A percentile compares a stretch with the other conserved stretches of the same genome.
These are phyloP conservation scores for Syndactyla subalaris DNA, from an alignment of 2,797 vertebrate genomes.

Conservation along the genomic window DNA sequence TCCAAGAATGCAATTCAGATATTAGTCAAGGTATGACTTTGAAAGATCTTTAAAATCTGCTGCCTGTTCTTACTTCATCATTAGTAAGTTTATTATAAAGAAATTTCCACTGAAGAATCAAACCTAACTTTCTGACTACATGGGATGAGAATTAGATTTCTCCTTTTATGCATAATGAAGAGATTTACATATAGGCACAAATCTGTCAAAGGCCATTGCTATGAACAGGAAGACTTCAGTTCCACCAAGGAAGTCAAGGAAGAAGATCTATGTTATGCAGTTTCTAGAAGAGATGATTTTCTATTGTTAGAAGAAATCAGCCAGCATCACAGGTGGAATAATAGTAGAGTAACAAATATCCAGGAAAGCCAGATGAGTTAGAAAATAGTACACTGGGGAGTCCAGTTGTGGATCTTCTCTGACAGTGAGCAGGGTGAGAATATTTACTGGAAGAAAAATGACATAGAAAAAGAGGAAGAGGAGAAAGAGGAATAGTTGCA, in stretches of 20 bases:
- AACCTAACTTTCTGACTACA: not conserved
- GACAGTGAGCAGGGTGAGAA: not conserved
- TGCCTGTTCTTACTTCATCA: not conserved
- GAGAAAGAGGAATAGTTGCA: not conserved
- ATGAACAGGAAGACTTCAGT: not conserved
- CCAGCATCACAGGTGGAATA: not conserved
- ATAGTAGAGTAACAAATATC: not conserved
- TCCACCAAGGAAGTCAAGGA: not conserved
- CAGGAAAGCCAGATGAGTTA: not conserved
- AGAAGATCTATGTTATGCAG: not conserved
- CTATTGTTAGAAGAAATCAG: not conserved
- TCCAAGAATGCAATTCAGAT: not conserved
- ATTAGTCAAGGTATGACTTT: not conserved
- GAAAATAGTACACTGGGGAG: not conserved
- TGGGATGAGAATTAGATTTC: not conserved
- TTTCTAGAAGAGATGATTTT: not conserved
- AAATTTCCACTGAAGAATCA: not conserved
- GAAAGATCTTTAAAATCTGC: not conserved
- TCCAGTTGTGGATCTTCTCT: not conserved
- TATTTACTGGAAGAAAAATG: not conserved
- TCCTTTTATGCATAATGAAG: not conserved
- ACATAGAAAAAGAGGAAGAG: not conserved
- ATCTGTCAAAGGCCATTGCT: not conserved
- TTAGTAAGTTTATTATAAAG: not conserved
- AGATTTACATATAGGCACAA: not conserved